A percentile compares a stretch with the other conserved stretches of the same genome.
phyloP scores from a whole-genome alignment of 2,888 invertebrate species.

The Slavum lentiscoides region DNA sequence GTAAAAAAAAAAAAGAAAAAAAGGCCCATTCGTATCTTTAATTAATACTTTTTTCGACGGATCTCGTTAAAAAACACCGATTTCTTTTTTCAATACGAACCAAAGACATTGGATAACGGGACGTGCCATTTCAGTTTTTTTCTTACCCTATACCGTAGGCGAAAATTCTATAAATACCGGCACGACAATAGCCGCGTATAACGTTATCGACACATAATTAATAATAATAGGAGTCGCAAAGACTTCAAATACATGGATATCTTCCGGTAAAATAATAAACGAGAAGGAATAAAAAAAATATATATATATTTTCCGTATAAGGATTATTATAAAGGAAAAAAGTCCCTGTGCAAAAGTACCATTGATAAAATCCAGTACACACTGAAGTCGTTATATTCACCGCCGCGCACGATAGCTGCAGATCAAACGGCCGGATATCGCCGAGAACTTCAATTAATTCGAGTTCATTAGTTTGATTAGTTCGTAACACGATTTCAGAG shows the following conservation, averaged over 20 bases:
- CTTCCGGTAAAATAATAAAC: neutral
- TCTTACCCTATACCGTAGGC: too few relatives aligned
- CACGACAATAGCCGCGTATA: neutral
- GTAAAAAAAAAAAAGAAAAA: neutral
- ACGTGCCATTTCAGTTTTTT: conserved; percentile 19
- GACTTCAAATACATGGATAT: conserved; percentile 20
- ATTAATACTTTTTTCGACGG: too few relatives aligned
- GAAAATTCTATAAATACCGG: neutral
- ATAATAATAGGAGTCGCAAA: neutral
- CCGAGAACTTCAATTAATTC: too few relatives aligned
- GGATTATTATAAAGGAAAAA: neutral
- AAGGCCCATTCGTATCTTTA: too few relatives aligned
- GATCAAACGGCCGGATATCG: too few relatives aligned
- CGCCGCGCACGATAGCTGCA: too few relatives aligned
- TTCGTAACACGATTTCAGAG: too few relatives aligned
- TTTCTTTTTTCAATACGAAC: neutral
- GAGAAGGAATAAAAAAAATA: conserved; percentile 2
- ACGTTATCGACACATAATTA: neutral
- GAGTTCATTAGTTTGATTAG: too few relatives aligned
- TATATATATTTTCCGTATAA: neutral
- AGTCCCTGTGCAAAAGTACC: too few relatives aligned
- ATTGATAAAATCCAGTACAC: too few relatives aligned
- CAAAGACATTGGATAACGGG: conserved; percentile 1
- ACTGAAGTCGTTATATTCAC: too few relatives aligned
- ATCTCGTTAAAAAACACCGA: neutral